phyloP scores from a whole-genome alignment of 23 tunicate genomes.

The Trididemnum nubilum region DNA sequence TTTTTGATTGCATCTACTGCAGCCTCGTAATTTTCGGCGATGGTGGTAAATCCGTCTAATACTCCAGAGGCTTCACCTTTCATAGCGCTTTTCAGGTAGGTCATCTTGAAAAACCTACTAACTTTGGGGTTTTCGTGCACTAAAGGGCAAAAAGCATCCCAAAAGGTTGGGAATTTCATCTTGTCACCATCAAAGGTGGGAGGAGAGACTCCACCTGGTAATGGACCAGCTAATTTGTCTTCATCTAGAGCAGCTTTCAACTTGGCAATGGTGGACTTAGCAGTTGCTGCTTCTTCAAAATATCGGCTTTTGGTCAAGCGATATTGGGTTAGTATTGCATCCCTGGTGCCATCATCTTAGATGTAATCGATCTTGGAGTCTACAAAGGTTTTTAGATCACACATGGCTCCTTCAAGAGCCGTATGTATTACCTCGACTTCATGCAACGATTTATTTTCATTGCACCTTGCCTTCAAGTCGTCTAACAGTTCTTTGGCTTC shows the following conservation, averaged over 20 bases:
- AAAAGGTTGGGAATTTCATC: background rate
- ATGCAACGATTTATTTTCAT: background rate
- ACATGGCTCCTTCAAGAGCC: background rate
- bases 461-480: background rate
- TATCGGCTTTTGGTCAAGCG: background rate
- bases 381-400: background rate
- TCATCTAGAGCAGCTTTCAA: background rate
- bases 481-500: background rate
- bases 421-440: background rate
- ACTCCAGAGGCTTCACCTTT: background rate
- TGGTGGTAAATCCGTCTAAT: background rate
- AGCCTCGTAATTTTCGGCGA: background rate
- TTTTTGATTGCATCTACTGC: background rate
- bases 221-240: background rate
- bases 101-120: background rate
- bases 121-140: background rate
- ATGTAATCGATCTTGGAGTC: background rate
- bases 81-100: background rate
- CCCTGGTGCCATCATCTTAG: background rate
- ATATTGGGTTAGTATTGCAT: background rate
- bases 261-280: background rate
- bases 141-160: background rate
- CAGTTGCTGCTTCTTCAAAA: background rate
- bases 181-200: background rate
- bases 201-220: background rate